phyloP scores from a whole-genome alignment of 2,888 invertebrate genomes.

The Latrodectus elegans region DNA sequence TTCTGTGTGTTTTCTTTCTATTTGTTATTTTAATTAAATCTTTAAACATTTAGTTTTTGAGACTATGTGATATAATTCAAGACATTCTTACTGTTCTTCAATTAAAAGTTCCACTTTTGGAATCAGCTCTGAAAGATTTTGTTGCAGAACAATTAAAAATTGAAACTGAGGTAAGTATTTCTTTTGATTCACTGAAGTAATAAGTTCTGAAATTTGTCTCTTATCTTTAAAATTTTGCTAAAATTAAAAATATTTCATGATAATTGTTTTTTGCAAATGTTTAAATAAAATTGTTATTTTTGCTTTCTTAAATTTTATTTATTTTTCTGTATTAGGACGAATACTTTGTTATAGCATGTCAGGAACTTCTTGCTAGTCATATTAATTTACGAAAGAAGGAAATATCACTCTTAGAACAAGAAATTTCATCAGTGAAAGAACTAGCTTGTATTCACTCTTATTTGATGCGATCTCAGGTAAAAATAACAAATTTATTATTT shows the following conservation, averaged over 20 bases:
- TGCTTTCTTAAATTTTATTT: not conserved
- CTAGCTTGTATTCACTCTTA: not conserved
- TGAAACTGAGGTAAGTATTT: constrained; percentile 31
- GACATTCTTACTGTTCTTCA: constrained; percentile 1
- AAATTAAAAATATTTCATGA: not conserved
- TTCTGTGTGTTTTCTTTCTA: not conserved
- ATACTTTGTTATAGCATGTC: constrained; percentile 17
- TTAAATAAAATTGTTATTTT: not conserved
- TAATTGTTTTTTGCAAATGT: not conserved
- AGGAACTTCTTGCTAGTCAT: constrained; percentile 10
- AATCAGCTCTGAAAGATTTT: constrained; percentile 13
- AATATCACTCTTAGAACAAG: constrained; percentile 22
- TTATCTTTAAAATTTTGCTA: not conserved
- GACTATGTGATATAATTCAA: not conserved
- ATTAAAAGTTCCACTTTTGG: not conserved
- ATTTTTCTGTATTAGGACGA: constrained; percentile 18
- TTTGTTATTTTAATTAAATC: not conserved
- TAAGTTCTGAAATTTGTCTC: too few relatives aligned
- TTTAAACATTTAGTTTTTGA: constrained; percentile 14
- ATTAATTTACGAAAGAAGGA: constrained; percentile 23
- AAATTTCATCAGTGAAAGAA: constrained; percentile 2
- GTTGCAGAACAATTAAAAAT: constrained; percentile 32
- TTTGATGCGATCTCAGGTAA: not conserved
- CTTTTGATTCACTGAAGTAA: not conserved
- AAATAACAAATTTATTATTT: not conserved